Evolutionary conservation across 2,888 invertebrate genomes (phyloP).

Genomic region (Aporophyla lueneburgensis): DNA sequence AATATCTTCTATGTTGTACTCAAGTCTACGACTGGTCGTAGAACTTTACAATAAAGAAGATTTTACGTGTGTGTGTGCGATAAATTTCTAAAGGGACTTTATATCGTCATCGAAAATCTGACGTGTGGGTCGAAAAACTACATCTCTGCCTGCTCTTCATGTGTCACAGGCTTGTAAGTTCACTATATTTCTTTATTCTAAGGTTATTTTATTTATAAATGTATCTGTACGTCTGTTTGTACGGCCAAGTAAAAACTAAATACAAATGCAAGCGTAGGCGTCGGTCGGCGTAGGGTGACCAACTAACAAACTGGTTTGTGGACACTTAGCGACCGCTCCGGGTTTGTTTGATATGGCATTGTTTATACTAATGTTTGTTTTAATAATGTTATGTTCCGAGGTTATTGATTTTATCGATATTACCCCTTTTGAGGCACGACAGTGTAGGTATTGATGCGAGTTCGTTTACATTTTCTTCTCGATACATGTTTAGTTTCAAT

Average conservation of each 20-base stretch:
- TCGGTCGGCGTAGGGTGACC: slow-evolving; percentile 57
- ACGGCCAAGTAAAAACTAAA: slow-evolving; percentile 68
- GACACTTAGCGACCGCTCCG: slow-evolving; percentile 55
- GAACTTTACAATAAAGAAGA: no score
- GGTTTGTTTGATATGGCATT: slow-evolving; percentile 36
- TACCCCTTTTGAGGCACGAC: slow-evolving; percentile 18
- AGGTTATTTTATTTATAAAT: slow-evolving; percentile 54
- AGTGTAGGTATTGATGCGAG: slow-evolving; percentile 14
- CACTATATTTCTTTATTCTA: slow-evolving; percentile 41
- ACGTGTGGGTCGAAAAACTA: slow-evolving; percentile 23
- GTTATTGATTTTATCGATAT: slow-evolving; percentile 53
- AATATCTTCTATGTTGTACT: no score
- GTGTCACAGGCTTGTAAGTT: slow-evolving; percentile 18
- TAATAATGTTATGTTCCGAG: slow-evolving; percentile 46
- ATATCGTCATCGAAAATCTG: not conserved
- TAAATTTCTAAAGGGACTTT: not conserved
- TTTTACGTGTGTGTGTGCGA: not conserved
- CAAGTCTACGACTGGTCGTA: no score
- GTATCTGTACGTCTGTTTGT: slow-evolving; percentile 41
- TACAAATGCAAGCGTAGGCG: slow-evolving; percentile 74
- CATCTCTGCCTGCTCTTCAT: slow-evolving; percentile 11
- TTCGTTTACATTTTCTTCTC: slow-evolving; percentile 32
- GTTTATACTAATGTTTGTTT: slow-evolving; percentile 61
- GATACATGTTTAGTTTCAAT: slow-evolving; percentile 5
- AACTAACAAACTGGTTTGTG: slow-evolving; percentile 62